A percentile compares a stretch with the other conserved stretches of the same genome.
Conservation (phyloP, 1,140 invertebrate genomes). For the Cotesia typhae region DNA sequence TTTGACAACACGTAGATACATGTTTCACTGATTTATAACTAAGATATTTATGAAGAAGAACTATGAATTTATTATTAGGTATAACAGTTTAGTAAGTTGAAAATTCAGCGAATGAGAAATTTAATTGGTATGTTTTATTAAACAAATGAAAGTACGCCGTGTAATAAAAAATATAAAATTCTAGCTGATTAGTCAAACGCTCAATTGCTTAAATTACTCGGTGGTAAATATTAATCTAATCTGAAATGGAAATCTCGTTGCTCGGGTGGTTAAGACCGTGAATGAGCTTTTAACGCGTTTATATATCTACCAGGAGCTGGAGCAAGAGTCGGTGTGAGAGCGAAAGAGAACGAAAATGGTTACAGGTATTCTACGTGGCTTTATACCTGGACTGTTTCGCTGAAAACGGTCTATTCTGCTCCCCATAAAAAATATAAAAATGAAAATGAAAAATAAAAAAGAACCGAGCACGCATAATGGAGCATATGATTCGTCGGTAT, state of each 20-base stretch:
- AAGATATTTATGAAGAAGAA: no score
- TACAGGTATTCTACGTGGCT: background rate
- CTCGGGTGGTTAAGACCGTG: background rate
- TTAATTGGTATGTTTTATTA: no score
- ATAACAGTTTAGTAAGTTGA: no score
- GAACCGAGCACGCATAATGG: slow-evolving; percentile 36
- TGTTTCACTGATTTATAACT: no score
- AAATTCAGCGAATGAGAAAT: no score
- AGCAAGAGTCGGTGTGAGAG: background rate
- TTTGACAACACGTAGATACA: no score
- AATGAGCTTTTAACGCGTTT: slow-evolving; percentile 31
- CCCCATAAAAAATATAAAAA: background rate
- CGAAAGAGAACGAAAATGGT: background rate
- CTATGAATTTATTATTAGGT: no score
- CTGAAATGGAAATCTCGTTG: slow-evolving; percentile 20
- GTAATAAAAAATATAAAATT: background rate
- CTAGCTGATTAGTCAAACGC: background rate
- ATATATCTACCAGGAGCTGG: background rate
- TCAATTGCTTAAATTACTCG: slow-evolving; percentile 14
- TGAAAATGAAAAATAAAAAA: slow-evolving; percentile 5
- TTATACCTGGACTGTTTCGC: background rate
- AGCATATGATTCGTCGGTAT: slow-evolving; percentile 35
- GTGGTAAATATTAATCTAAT: slow-evolving; percentile 28
- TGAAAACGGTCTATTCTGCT: no score
- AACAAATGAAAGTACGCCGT: no score